A percentile compares a stretch with the other conserved stretches of the same genome.
Evolutionary conservation across 2,888 invertebrate species (phyloP).

Genomic region (Synergus japonicus): DNA sequence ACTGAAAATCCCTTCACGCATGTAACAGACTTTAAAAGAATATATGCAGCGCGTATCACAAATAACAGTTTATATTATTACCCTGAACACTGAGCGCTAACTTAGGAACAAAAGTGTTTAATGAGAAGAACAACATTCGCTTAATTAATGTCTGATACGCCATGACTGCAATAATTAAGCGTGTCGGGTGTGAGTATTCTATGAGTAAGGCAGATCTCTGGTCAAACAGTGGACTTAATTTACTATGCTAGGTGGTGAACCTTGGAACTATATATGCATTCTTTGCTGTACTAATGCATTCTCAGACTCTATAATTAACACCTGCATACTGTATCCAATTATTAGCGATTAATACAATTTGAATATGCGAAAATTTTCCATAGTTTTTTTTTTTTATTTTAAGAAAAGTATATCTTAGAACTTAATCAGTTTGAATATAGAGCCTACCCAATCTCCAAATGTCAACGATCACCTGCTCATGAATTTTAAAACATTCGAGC

Average conservation of each 20-base stretch:
- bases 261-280: not conserved
- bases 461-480: not conserved
- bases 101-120: not conserved
- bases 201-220: not conserved
- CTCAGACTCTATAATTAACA: not conserved
- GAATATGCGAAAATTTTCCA: not conserved
- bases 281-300: not conserved
- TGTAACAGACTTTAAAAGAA: not conserved
- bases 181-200: not conserved
- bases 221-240: constrained; percentile 5
- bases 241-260: not conserved
- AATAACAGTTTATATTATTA: not conserved
- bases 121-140: not conserved
- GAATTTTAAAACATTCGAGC: not conserved
- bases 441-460: no score
- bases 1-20: not conserved
- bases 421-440: not conserved
- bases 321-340: not conserved
- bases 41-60: no score
- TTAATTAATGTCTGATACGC: not conserved
- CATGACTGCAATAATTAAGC: constrained; percentile 9
- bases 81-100: not conserved
- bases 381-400: not conserved
- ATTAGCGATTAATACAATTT: not conserved
- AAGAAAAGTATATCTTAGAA: no score